Percentiles rank a stretch among this genome's conserved stretches.
Conservation (phyloP, 2,888 invertebrate genomes). For the Escarpia spicata region DNA sequence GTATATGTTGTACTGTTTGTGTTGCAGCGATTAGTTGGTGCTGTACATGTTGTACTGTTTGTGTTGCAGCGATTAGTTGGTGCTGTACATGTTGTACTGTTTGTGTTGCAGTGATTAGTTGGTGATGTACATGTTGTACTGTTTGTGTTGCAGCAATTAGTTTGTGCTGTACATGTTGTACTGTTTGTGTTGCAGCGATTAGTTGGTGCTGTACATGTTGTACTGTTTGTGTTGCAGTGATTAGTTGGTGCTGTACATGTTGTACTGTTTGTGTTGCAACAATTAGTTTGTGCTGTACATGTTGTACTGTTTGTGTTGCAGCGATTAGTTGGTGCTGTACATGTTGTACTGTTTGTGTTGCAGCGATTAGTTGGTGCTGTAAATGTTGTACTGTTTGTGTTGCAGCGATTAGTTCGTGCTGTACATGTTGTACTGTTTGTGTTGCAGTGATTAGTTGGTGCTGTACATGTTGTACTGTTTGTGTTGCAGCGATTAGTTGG, state of each 20-base stretch:
- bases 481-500: conserved; percentile 78
- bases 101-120: conserved; percentile 73
- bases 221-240: conserved; percentile 69
- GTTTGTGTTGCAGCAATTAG: conserved; percentile 74
- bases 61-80: conserved; percentile 78
- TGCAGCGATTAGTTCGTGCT: too few species aligned
- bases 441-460: too few species aligned
- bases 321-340: too few species aligned
- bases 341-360: neutral
- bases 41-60: neutral
- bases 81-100: neutral
- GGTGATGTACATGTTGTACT: neutral
- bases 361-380: too few species aligned
- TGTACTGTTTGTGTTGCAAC: conserved; percentile 65
- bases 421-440: neutral
- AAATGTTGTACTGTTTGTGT: neutral
- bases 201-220: neutral
- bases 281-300: too few species aligned
- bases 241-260: too few species aligned
- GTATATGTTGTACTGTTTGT: neutral
- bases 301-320: conserved; percentile 64
- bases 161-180: neutral
- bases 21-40: too few species aligned
- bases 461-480: neutral
- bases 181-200: conserved; percentile 72